Conservation (phyloP, 1,140 invertebrate genomes). For the Liolophura sinensis region DNA sequence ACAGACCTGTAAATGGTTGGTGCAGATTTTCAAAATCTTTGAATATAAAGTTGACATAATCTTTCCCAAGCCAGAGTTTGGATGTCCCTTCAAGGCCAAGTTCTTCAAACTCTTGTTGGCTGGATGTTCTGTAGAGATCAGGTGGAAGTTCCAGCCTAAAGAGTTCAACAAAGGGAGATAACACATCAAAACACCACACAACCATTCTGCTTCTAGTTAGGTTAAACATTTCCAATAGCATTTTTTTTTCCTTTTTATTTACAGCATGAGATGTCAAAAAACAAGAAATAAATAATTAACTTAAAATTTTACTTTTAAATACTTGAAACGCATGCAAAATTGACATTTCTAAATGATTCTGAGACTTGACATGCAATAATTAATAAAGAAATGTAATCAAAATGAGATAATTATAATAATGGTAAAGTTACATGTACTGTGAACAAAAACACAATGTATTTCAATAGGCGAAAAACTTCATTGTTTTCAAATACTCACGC, state of each 20-base stretch:
- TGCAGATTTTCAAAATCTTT: slow-evolving; percentile 89
- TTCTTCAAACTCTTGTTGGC: slow-evolving; percentile 36
- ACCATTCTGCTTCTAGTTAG: too few species aligned
- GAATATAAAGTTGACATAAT: slow-evolving; percentile 98
- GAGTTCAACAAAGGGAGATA: background rate
- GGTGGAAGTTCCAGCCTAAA: background rate
- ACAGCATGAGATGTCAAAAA: too few species aligned
- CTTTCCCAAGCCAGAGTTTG: slow-evolving; percentile 97
- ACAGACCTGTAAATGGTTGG: slow-evolving; percentile 79
- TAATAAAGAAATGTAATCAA: background rate
- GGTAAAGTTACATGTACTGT: background rate
- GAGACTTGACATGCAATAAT: too few species aligned
- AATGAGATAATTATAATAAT: background rate
- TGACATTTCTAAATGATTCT: too few species aligned
- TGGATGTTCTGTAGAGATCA: slow-evolving; percentile 20
- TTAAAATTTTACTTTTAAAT: too few species aligned
- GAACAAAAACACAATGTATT: background rate
- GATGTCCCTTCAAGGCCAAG: slow-evolving; percentile 40
- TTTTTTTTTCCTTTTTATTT: too few species aligned
- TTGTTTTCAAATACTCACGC: background rate
- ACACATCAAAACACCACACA: too few species aligned
- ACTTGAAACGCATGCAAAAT: too few species aligned
- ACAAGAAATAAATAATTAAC: too few species aligned
- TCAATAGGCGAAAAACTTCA: background rate
- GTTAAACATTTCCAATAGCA: too few species aligned